These are phyloP conservation scores for Myotis findleyi DNA, from an alignment of 2,797 vertebrate species.

Conservation along the genomic window DNA sequence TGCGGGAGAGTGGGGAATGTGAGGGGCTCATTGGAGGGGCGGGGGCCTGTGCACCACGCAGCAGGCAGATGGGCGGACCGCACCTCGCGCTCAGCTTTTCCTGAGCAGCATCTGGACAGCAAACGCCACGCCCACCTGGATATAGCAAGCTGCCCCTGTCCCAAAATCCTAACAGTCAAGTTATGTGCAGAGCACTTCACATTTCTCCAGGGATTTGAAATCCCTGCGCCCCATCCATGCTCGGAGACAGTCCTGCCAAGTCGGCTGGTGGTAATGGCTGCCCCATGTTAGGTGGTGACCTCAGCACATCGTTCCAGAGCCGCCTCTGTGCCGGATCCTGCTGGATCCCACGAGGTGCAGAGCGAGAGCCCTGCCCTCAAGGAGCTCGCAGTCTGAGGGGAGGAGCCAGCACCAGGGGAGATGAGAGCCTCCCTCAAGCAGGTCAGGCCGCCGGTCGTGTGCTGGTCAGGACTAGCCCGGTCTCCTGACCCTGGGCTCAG, in stretches of 20 bases:
- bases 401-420: neutral
- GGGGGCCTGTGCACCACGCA: neutral
- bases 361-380: neutral
- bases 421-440: neutral
- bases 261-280: neutral
- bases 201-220: neutral
- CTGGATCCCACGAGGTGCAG: neutral
- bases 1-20: neutral
- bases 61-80: neutral
- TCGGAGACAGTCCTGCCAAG: neutral
- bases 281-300: neutral
- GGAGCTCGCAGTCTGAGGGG: neutral
- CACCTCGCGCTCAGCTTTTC: neutral
- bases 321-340: neutral
- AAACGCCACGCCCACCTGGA: neutral
- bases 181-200: neutral
- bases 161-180: too few relatives aligned
- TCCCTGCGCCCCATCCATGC: neutral
- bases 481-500: neutral
- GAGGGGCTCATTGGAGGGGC: neutral
- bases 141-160: neutral
- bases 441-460: neutral
- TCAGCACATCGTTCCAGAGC: neutral
- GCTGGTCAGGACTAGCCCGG: neutral
- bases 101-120: neutral